Evolutionary conservation across 2,113 vertebrate species (phyloP), one percentile per base, ranked within the genome.

Genomic region (Ellobius talpinus): DNA sequence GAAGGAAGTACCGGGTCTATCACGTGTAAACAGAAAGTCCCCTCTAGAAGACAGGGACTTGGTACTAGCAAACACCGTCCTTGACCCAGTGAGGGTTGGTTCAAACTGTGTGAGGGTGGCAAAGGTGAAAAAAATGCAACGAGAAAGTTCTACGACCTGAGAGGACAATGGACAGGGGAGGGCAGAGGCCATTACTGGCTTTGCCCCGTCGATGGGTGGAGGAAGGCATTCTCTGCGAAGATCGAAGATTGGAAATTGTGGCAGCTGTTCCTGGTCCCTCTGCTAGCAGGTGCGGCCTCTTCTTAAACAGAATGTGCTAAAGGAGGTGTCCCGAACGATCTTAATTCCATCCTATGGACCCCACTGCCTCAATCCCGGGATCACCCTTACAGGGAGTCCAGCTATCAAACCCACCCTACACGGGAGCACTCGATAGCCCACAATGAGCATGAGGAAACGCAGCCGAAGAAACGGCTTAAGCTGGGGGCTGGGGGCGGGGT

Each of bases 281-380:
- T 10, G n/a, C 1, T 2, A 12, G 50, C 42, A 26, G 36, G 73
- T 23, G 7, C 7, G 13, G 5, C 36, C 7, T 19, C 42, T 72
- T 31, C 52, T 5, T 31, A 39, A 47, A 52, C 1, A 17, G 26
- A 58, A 6, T 6, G 68, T 9, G 47, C 11, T 1, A 1, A 1
- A 45, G 39, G 65, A 61, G 58, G 2, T 5, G 33, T n/a, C 39
- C 16, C 0, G 11, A 12, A 31, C 4, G 26, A 7, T 17, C 21
- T 42, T 19, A 23, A 45, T 14, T 26, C 31, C 13, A 33, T 0
- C 26, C 72, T 14, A 52, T 45, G 55, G 21, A 6, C 6, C 42
- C 26, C 55, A 39, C 1, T 29, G 47, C 39, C 61, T 39, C 14
- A 3, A 24, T 26, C 29, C 12, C 0, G 0, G 21, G 29, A 5